Conservation (phyloP, 2,888 invertebrate species). For the Pterostichus niger region DNA sequence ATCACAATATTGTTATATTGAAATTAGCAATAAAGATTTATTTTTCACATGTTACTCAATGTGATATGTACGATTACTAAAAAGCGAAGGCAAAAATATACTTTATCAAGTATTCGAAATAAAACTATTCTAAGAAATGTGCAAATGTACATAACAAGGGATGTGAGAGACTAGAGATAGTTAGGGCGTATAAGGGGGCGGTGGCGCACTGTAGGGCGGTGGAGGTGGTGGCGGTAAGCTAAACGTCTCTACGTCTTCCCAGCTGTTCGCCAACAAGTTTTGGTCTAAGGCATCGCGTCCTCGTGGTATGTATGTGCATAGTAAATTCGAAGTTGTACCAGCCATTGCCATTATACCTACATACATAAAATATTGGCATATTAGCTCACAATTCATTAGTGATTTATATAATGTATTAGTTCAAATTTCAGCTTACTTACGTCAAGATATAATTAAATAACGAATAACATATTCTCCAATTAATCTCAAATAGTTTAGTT, state of each 20-base stretch:
- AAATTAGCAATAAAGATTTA: neutral
- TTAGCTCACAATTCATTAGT: too few species aligned
- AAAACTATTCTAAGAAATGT: neutral
- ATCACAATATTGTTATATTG: constrained; percentile 13
- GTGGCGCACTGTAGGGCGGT: constrained; percentile 77
- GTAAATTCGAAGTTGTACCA: constrained; percentile 85
- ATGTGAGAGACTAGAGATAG: constrained; percentile 47
- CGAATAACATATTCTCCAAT: too few species aligned
- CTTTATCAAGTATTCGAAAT: constrained; percentile 4
- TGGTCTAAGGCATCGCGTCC: constrained; percentile 78
- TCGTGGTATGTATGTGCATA: constrained; percentile 80
- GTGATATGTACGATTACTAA: constrained; percentile 4
- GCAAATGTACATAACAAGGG: neutral
- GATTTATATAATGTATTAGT: too few species aligned
- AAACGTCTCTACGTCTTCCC: constrained; percentile 82
- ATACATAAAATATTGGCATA: constrained; percentile 46
- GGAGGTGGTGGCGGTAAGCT: constrained; percentile 81
- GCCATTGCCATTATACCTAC: constrained; percentile 83
- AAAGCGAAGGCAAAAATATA: constrained; percentile 20
- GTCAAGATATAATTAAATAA: too few species aligned
- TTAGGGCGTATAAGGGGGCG: constrained; percentile 82
- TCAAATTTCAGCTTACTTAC: too few species aligned
- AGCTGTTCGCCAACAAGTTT: constrained; percentile 82
- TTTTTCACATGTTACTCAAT: constrained; percentile 8
- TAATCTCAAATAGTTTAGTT: too few species aligned